Base-by-base conservation (phyloP, 2,888 invertebrate species). In the Oegoconia quadripuncta region DNA sequence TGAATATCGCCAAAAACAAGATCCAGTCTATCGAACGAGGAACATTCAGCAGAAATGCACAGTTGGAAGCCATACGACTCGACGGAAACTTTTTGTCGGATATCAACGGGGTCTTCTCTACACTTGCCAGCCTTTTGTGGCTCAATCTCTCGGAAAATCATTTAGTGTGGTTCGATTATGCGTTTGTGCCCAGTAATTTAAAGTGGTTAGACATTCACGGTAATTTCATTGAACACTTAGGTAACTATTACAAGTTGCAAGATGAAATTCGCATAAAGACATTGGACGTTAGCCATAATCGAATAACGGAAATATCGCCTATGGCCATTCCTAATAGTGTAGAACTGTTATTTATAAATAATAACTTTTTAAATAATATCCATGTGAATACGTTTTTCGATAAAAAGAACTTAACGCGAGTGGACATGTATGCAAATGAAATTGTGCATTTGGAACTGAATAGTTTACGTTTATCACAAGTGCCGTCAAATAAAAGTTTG, bases 141-240 rank as follows among this genome's bases (percentile, higher is more conserved):
- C 86, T 97, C 42, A 97, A 97, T 80, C 89, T 97, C 35, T 96
- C 96, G 26, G 95, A 95, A 84, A 97, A 97, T 88, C 95, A 95
- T 84, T 88, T 97, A 64, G 93, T 95, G 55, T 95, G 95, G 95
- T 97, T 97, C 79, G 97, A 97, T 78, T 97, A 95, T 72, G 96
- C 96, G 37, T 95, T 97, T 74, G 93, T 97, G 62, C 97, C 97
- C 16, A 93, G 92, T 52, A 95, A 95, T 77, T 86, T 97, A 40
- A 95, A 95, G 81, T 96, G 95, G 95, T 88, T 97, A 68, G 96
- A 97, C 71, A 92, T 97, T 65, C 96, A 96, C 72, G 93, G 95
- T 36, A 97, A 97, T 77, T 95, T 93, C 62, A 95, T 97, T 61
- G 94, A 95, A 79, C 93, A 93, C 42, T 88, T 97, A 52, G 95